Percentiles rank a stretch among this genome's conserved stretches.
Evolutionary conservation across 2,888 invertebrate genomes (phyloP).

Genomic region (Stenichneumon culpator): DNA sequence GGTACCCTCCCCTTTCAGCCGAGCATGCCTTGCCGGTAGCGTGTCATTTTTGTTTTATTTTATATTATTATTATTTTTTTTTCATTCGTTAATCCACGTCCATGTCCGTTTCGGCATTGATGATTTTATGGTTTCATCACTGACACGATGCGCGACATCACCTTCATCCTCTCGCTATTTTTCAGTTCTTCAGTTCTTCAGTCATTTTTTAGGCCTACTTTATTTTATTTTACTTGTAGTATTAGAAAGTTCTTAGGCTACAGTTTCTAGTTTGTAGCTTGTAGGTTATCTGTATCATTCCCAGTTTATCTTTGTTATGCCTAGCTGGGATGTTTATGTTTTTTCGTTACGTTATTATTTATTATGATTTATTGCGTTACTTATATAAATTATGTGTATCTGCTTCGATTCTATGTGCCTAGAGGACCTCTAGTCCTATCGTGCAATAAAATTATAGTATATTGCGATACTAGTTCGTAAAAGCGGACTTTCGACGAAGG

Average conservation of each 20-base stretch:
- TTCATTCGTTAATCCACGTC: conserved; percentile 1
- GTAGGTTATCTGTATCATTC: no score
- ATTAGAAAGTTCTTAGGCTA: no score
- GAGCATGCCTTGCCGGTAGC: neutral
- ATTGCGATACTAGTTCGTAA: no score
- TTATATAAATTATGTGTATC: no score
- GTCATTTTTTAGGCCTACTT: neutral
- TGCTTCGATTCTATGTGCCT: neutral
- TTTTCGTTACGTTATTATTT: neutral
- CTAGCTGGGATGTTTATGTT: no score
- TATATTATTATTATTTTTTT: neutral
- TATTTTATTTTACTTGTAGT: neutral
- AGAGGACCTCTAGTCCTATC: no score
- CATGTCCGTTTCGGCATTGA: neutral
- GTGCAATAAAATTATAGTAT: no score
- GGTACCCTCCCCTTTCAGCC: conserved; percentile 10
- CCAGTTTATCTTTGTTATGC: no score
- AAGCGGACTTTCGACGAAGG: no score
- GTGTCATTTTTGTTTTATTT: neutral
- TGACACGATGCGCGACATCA: no score
- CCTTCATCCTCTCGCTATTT: neutral
- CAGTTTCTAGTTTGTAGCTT: no score
- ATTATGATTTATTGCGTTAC: no score
- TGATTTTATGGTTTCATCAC: neutral
- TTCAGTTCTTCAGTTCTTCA: neutral